phyloP scores from a whole-genome alignment of 2,797 vertebrate genomes.

The Sebastes matsubarae region DNA sequence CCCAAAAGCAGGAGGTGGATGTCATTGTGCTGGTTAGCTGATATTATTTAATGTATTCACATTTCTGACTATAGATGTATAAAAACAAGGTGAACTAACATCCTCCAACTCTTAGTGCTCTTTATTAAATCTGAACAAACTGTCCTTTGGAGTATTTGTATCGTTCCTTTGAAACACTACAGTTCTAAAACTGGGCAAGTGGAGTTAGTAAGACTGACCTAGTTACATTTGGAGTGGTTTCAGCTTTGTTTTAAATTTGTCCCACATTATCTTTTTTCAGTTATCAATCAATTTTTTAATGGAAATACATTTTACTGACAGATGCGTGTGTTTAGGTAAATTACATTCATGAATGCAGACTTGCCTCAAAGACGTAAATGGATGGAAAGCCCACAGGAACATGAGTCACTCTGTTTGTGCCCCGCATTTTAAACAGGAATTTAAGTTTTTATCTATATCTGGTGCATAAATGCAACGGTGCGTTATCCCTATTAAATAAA shows the following conservation, averaged over 20 bases:
- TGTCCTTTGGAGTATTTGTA: not conserved
- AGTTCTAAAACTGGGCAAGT: not conserved
- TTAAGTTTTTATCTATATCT: not conserved
- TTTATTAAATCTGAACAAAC: not conserved
- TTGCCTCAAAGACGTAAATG: not conserved
- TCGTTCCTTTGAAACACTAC: not conserved
- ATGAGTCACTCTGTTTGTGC: slow-evolving; percentile 4
- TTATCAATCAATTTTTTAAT: not conserved
- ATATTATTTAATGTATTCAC: slow-evolving; percentile 3
- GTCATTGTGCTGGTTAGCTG: slow-evolving; percentile 2
- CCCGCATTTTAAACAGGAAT: not conserved
- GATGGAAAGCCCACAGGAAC: not conserved
- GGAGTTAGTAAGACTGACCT: slow-evolving; percentile 1
- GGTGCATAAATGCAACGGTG: not conserved
- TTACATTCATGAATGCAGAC: slow-evolving; percentile 18
- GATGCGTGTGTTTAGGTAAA: slow-evolving; percentile 18
- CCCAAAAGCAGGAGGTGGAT: slow-evolving; percentile 5
- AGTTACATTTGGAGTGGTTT: slow-evolving; percentile 3
- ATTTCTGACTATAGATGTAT: not conserved
- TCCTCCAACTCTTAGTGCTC: not conserved
- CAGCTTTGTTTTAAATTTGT: slow-evolving; percentile 11
- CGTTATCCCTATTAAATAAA: not conserved
- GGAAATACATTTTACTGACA: not conserved
- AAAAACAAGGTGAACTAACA: not conserved
- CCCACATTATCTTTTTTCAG: not conserved